Conservation (phyloP, 2,113 vertebrate genomes). For the Chionomys nivalis region DNA sequence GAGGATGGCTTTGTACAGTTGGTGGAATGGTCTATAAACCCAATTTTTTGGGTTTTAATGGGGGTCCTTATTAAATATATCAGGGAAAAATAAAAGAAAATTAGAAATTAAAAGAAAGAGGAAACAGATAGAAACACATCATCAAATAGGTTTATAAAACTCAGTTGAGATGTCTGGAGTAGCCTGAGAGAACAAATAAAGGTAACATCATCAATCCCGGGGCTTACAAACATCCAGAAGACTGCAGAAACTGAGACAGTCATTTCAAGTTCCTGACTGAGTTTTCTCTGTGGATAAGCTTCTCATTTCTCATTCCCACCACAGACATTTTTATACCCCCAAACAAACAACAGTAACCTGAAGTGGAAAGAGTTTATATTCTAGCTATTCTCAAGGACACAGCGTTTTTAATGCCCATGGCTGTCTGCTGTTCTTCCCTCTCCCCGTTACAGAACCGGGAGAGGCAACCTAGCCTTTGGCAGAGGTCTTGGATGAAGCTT, state of each 20-base stretch:
- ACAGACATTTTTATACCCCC: not conserved
- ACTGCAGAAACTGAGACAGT: not conserved
- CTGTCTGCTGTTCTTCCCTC: too few species aligned
- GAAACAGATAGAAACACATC: not conserved
- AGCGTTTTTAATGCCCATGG: not conserved
- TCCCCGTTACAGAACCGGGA: not conserved
- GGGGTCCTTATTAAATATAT: not conserved
- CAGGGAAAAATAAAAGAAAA: not conserved
- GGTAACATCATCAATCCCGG: not conserved
- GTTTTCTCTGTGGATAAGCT: not conserved
- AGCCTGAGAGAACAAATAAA: not conserved
- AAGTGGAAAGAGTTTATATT: not conserved
- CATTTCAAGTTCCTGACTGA: not conserved
- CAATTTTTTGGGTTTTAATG: not conserved
- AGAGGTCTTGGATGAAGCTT: not conserved
- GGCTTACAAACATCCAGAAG: not conserved
- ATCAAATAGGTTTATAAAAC: not conserved
- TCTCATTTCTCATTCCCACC: not conserved
- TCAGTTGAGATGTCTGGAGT: too few species aligned
- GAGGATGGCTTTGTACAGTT: too few species aligned
- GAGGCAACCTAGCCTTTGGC: not conserved
- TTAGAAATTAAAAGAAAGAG: not conserved
- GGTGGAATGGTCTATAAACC: not conserved
- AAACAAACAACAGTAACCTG: not conserved
- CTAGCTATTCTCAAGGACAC: not conserved